These are phyloP conservation scores for Dolichopus griseipennis DNA, from an alignment of 2,888 invertebrate genomes.

Conservation along the genomic window DNA sequence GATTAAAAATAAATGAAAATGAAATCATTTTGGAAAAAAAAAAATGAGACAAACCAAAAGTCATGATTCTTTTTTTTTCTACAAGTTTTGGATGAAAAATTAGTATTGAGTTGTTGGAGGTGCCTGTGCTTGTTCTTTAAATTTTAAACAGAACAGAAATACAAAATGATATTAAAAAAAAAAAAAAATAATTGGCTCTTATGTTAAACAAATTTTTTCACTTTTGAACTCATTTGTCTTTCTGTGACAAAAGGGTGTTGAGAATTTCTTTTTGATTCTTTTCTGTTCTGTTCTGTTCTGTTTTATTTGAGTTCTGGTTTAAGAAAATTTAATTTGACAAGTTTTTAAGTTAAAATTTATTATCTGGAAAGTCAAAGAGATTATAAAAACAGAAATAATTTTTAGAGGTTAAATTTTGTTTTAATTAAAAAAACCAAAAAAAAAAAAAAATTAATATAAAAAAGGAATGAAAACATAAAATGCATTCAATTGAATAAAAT, in stretches of 20 bases:
- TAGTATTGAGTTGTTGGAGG: background rate
- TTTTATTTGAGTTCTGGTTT: too few species aligned
- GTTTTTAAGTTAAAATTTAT: background rate
- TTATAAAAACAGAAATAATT: background rate
- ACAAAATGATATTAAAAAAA: background rate
- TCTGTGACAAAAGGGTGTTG: background rate
- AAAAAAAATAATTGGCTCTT: background rate
- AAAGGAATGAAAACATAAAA: too few species aligned
- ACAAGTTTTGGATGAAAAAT: background rate
- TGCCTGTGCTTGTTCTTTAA: background rate
- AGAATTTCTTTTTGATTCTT: background rate
- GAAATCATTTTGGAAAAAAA: background rate
- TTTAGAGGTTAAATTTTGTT: too few species aligned
- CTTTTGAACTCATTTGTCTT: background rate
- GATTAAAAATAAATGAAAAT: background rate
- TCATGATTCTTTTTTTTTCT: background rate
- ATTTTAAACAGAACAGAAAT: background rate
- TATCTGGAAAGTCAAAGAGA: background rate
- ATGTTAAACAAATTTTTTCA: slow-evolving; percentile 6
- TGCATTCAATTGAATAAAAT: too few species aligned
- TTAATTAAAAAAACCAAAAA: too few species aligned
- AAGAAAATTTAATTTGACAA: slow-evolving; percentile 3
- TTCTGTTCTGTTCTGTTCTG: too few species aligned
- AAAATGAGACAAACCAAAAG: background rate
- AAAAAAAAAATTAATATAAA: too few species aligned